Base-by-base conservation (phyloP, 2,888 invertebrate genomes). In the Pristionchus maxplancki region DNA sequence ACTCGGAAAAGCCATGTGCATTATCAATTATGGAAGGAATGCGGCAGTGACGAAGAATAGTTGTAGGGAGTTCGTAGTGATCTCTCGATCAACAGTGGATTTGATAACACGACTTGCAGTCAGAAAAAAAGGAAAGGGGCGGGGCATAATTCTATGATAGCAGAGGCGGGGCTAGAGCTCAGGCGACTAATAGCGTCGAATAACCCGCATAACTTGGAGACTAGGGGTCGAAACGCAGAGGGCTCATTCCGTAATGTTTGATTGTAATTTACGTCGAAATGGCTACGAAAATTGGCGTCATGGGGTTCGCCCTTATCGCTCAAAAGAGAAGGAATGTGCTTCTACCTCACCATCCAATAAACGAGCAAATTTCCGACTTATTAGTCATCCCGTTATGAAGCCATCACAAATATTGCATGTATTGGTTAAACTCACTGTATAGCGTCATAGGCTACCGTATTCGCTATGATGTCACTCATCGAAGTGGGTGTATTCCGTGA, bases 391-490 rank as follows among this genome's bases (percentile, higher is more conserved):
- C 78, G 2, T 44, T 44, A 48, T n/a, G 78, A 78, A 11, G 0
- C 78, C 4, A 62, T 4, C 24, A 62, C n/a, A 24, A n/a, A n/a
- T 28, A 28, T 62, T 62, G 62, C 28, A 11, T 11, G 28, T 62
- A 62, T 5, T 2, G 15, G 31, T 17, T 2, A 31, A 67, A 78
- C 82, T 82, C 50, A 82, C 82, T 50, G 82, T 50, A 82, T 82
- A 15, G 82, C 82, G 31, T 48, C 50, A 44, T 82, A 82, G 50
- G 82, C 50, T 34, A 50, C 50, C 31, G 82, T 82, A 50, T 15
- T 50, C 50, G 82, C 82, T 6, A 82, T 48, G n/a, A 82, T 53
- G 50, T 82, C 82, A 50, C 82, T 82, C 82, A 82, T 82, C 78
- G 48, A 44, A 24, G 31, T 40, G 50, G 31, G 9, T 24, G 15